Evolutionary conservation across 2,888 invertebrate genomes (phyloP).

Genomic region (Chalcosyrphus nemorum): DNA sequence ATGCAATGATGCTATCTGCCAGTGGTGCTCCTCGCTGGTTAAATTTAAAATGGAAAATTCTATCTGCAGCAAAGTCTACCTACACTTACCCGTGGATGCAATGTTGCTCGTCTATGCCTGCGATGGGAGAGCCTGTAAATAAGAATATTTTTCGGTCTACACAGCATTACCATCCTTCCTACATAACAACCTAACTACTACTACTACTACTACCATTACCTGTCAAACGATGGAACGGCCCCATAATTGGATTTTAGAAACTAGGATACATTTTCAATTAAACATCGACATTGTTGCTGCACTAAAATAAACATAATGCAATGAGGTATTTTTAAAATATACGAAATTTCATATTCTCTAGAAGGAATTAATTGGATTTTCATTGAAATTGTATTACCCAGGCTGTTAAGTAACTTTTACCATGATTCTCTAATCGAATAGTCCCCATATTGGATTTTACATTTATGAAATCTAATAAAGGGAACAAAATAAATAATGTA

Average conservation of each 20-base stretch:
- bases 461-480: not conserved
- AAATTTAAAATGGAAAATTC: constrained; percentile 53
- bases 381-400: not conserved
- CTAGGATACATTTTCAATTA: constrained; percentile 59
- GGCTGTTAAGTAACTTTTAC: not conserved
- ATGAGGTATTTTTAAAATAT: not conserved
- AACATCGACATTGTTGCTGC: constrained; percentile 53
- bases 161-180: too few species aligned
- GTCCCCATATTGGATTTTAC: not conserved
- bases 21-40: not conserved
- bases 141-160: constrained; percentile 44
- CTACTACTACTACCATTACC: too few species aligned
- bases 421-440: not conserved
- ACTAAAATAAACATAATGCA: constrained; percentile 47
- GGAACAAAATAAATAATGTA: not conserved
- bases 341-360: not conserved
- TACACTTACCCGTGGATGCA: constrained; percentile 29
- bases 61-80: constrained; percentile 30
- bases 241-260: constrained; percentile 65
- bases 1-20: not conserved
- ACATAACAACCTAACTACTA: too few species aligned
- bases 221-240: constrained; percentile 26
- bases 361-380: constrained; percentile 21
- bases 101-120: not conserved
- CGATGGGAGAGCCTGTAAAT: constrained; percentile 16